Base-by-base conservation (phyloP, 2,797 vertebrate species). In the Argya squamiceps region DNA sequence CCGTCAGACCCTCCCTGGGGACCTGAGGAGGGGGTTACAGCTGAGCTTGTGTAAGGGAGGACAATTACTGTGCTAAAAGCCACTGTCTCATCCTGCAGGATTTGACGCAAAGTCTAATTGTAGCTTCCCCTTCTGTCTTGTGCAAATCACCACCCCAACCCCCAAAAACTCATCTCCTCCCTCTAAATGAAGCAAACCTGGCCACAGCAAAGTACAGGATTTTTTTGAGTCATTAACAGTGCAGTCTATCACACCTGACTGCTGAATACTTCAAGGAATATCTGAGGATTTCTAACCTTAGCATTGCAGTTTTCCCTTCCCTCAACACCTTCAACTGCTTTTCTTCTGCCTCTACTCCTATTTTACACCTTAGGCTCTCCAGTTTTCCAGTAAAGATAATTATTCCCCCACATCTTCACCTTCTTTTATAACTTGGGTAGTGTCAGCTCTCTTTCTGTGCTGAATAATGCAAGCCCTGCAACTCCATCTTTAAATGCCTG, bases 381-480 rank as follows among this genome's bases (percentile, higher is more conserved):
- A 53, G 4, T 39, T 79, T 91, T 75, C 43, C 43, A 22, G 26
- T 52, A 36, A 65, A 71, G 41, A 32, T 52, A 74, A 58, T 75
- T 75, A 90, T 92, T 91, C 22, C 65, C 26, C 70, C 53, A 60
- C 4, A 36, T 41, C 20, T 85, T 77, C 59, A 80, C 27, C 21
- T 60, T 73, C 23, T 93, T 84, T 76, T 87, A 47, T 65, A 68
- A 41, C 16, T 39, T 47, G 12, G 58, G 17, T n/a, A 79, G 12
- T 36, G n/a, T 91, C 58, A 64, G 64, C 36, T 91, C 13, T 83
- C 73, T 56, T 64, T 71, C 64, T 75, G 2, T 64, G 26, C 24
- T 92, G 68, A 93, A 88, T 96, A 88, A 92, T 92, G 84, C 53
- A 92, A 89, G 21, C 37, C 44, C 26, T 76, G 32, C 12, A 58